Evolutionary conservation across 2,113 vertebrate genomes (phyloP).

Genomic region (Otus sunia): DNA sequence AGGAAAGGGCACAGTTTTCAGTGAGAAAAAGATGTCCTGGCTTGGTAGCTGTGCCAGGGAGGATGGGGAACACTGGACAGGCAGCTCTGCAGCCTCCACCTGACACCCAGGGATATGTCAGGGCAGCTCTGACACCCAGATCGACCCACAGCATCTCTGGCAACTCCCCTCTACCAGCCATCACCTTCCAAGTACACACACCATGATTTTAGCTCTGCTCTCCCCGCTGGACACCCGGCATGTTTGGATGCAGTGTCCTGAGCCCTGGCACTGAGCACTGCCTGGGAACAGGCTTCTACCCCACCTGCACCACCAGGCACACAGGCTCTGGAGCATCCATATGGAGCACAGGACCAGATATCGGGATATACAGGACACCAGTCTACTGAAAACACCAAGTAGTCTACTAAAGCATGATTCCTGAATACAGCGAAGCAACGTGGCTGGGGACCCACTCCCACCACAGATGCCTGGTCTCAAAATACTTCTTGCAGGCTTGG

Average conservation of each 20-base stretch:
- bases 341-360: fast-evolving
- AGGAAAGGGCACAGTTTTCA: constrained; percentile 17
- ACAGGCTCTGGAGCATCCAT: fast-evolving
- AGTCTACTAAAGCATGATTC: background rate
- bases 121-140: background rate
- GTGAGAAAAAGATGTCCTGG: background rate
- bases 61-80: background rate
- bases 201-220: background rate
- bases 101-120: background rate
- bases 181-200: fast-evolving
- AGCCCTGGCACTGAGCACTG: background rate
- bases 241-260: background rate
- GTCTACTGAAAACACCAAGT: background rate
- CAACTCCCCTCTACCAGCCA: background rate
- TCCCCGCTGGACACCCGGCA: fast-evolving
- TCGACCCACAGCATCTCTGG: fast-evolving
- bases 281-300: background rate
- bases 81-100: background rate
- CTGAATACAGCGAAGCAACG: background rate
- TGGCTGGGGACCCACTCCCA: background rate
- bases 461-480: background rate
- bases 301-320: background rate
- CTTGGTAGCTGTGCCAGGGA: background rate
- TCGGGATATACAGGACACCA: background rate
- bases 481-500: background rate